Evolutionary conservation across 1,140 invertebrate genomes (phyloP), one percentile per base, ranked within the genome.

Genomic region (Campoletis sonorensis): DNA sequence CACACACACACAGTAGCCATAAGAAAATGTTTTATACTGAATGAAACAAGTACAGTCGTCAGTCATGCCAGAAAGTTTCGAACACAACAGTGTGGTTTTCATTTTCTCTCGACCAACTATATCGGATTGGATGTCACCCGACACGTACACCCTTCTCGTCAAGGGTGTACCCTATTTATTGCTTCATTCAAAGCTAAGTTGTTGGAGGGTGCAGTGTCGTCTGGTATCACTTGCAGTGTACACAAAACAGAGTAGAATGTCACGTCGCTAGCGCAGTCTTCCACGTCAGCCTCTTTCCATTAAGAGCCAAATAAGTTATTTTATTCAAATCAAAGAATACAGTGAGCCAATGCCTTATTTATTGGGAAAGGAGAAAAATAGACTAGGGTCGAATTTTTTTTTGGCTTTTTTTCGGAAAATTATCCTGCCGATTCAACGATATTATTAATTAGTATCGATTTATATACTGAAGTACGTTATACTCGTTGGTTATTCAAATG

Each of bases 91-190:
- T 64, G 23, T 1, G 2, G 23, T 64, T 27, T 23, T 23, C 2
- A 26, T 26, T 64, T 64, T 27, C 61, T 27, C 3, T 26, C 23
- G 61, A 23, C 23, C 23, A 21, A 10, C 61, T 26, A 64, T 64
- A 64, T 64, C n/a, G 61, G 23, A 23, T 64, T 26, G 61, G 23
- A 26, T 64, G 61, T 64, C 61, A 64, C 61, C 23, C n/a, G 61
- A 64, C 23, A 64, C 23, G 61, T 64, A 26, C 61, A 26, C 23
- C 61, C 61, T 26, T 64, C n/a, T n/a, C 13, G 61, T 64, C 61
- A 64, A 27, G 15, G n/a, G 21, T 58, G 18, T 58, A n/a, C 23
- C 61, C 61, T 64, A 23, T 26, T 64, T 27, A 64, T 26, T 26
- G 61, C 23, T 64, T 23, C 61, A 64, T 64, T 64, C 21, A 64